Evolutionary conservation across 2,888 invertebrate species (phyloP).

Genomic region (Eupeodes luniger): DNA sequence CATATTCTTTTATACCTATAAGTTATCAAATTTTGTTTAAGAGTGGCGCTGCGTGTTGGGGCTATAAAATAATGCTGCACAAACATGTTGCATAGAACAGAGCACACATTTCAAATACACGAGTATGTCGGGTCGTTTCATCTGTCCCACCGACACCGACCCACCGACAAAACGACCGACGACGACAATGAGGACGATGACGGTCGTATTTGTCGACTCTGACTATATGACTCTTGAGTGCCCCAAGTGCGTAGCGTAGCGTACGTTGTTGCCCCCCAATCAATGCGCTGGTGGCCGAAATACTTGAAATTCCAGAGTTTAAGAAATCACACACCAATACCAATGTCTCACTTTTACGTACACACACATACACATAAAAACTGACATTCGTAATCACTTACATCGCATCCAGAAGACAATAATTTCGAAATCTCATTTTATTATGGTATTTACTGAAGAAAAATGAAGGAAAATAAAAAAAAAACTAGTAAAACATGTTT

Average conservation of each 20-base stretch:
- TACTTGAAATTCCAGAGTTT: conserved; percentile 75
- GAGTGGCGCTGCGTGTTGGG: conserved; percentile 64
- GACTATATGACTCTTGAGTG: conserved; percentile 34
- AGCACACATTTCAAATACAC: conserved; percentile 53
- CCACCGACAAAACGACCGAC: background rate
- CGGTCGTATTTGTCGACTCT: background rate
- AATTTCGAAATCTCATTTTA: conserved; percentile 76
- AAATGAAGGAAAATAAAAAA: conserved; percentile 13
- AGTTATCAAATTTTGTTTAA: background rate
- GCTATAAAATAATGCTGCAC: conserved; percentile 58
- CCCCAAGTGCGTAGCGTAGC: conserved; percentile 54
- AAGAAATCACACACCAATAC: conserved; percentile 73
- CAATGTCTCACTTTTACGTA: conserved; percentile 2
- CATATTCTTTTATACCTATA: background rate
- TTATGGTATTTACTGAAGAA: conserved; percentile 72
- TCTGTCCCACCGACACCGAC: conserved; percentile 34
- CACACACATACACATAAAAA: background rate
- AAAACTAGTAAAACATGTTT: conserved; percentile 75
- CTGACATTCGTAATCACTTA: conserved; percentile 26
- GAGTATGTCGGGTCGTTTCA: conserved; percentile 62
- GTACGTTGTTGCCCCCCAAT: conserved; percentile 64
- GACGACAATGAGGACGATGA: background rate
- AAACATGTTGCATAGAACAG: conserved; percentile 64
- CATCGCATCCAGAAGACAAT: conserved; percentile 64
- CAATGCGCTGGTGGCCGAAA: conserved; percentile 71